phyloP scores from a whole-genome alignment of 2,888 invertebrate genomes.

The Drosophila anomelani region DNA sequence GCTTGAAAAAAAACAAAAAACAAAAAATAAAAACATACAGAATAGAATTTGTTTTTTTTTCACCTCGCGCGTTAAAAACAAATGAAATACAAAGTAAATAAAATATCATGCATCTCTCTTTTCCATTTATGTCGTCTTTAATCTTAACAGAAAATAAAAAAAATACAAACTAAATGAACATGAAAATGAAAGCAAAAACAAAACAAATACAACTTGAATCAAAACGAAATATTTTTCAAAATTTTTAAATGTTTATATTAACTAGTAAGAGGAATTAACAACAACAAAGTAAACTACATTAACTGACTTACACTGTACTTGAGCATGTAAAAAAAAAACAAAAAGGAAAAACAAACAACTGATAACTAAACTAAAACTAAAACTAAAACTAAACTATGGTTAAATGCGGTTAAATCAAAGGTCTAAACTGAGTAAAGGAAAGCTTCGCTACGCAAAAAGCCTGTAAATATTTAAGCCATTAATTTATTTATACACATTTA shows the following conservation, averaged over 20 bases:
- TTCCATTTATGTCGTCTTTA: slow-evolving; percentile 64
- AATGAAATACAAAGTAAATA: slow-evolving; percentile 11
- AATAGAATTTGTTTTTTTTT: slow-evolving; percentile 54
- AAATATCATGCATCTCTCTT: slow-evolving; percentile 54
- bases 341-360: too few species aligned
- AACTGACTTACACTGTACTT: slow-evolving; percentile 52
- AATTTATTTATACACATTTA: slow-evolving; percentile 25
- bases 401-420: slow-evolving; percentile 26
- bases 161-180: slow-evolving; percentile 18
- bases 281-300: slow-evolving; percentile 37
- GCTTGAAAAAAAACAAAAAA: slow-evolving; percentile 21
- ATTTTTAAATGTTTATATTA: slow-evolving; percentile 71
- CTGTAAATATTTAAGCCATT: slow-evolving; percentile 68
- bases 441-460: slow-evolving; percentile 76
- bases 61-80: slow-evolving; percentile 47
- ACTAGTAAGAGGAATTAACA: slow-evolving; percentile 51
- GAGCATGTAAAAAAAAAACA: slow-evolving; percentile 46
- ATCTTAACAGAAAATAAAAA: slow-evolving; percentile 31
- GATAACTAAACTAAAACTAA: slow-evolving; percentile 27
- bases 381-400: slow-evolving; percentile 29
- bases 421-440: slow-evolving; percentile 24
- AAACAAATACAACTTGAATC: slow-evolving; percentile 48
- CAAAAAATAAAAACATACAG: neutral
- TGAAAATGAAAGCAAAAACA: neutral
- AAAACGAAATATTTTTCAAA: slow-evolving; percentile 72